Evolutionary conservation across 2,888 invertebrate genomes (phyloP), one percentile per base, ranked within the genome.

Genomic region (Pseudococcus longispinus): DNA sequence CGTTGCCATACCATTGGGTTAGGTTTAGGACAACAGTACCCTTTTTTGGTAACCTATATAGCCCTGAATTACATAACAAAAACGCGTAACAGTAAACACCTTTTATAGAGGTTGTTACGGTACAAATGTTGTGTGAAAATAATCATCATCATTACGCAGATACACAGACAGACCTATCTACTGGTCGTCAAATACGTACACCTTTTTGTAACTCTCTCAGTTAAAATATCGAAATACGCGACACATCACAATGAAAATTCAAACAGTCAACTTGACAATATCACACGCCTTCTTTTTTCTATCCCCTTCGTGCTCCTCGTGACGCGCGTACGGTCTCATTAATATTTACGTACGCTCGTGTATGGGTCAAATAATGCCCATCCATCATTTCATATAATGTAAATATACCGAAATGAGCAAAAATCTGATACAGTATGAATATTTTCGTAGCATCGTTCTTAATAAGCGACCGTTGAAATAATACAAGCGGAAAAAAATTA

Each of bases 121-220:
- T 51, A n/a, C 51, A 65, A 65, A 65, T 65, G 65, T 65, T 26
- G 65, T 65, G 65, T 65, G 65, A 65, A 65, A 65, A 65, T 65
- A 65, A 65, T 65, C 65, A 20, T 60, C 23, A 23, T 15, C 60
- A 23, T 60, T 60, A 60, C 8, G 37, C 37, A 37, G 37, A 60
- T 20, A 20, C 3, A 60, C 60, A 5, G 11, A 65, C 26, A 15
- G 23, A 26, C 65, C 65, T 26, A 23, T 65, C 20, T 26, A 37
- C 2, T 37, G 37, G 65, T 65, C 51, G n/a, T n/a, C 51, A 51
- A 51, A 51, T 51, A 15, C 3, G 13, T 13, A 46, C 46, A 46
- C 13, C 46, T 15, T 46, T 46, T 46, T 15, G 37, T 9, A 37
- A 46, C 46, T 13, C 13, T 46, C 13, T 11, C 13, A 37, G 37